Conservation (phyloP, 2,888 invertebrate genomes). For the Taphrorychus bicolor region DNA sequence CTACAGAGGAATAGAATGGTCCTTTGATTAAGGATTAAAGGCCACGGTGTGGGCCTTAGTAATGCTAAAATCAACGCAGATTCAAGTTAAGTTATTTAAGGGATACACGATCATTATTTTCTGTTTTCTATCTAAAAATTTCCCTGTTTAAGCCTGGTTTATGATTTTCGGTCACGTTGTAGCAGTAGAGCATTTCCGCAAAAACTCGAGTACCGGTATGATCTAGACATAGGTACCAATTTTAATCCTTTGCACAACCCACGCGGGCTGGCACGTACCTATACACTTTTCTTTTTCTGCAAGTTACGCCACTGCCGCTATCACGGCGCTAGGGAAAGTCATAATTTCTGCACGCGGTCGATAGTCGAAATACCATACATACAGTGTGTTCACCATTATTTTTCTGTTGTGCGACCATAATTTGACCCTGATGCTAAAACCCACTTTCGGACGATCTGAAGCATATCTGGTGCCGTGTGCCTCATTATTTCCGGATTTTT, state of each 20-base stretch:
- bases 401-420: slow-evolving; percentile 7
- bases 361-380: slow-evolving; percentile 24
- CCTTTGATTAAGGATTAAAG: too few species aligned
- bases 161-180: too few species aligned
- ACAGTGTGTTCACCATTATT: neutral
- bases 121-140: too few species aligned
- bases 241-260: neutral
- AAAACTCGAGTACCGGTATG: neutral
- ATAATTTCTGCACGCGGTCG: slow-evolving; percentile 17
- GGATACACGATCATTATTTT: too few species aligned
- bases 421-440: slow-evolving; percentile 25
- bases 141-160: too few species aligned
- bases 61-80: too few species aligned
- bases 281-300: slow-evolving; percentile 24
- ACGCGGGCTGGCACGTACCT: neutral
- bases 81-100: too few species aligned
- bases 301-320: slow-evolving; percentile 30
- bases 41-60: too few species aligned
- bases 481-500: slow-evolving; percentile 21
- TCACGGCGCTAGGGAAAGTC: slow-evolving; percentile 28
- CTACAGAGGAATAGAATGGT: too few species aligned
- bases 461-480: neutral
- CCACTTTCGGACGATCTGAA: neutral
- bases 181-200: neutral
- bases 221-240: neutral